Evolutionary conservation across 2,888 invertebrate species (phyloP).

Genomic region (Caenorhabditis panamensis): DNA sequence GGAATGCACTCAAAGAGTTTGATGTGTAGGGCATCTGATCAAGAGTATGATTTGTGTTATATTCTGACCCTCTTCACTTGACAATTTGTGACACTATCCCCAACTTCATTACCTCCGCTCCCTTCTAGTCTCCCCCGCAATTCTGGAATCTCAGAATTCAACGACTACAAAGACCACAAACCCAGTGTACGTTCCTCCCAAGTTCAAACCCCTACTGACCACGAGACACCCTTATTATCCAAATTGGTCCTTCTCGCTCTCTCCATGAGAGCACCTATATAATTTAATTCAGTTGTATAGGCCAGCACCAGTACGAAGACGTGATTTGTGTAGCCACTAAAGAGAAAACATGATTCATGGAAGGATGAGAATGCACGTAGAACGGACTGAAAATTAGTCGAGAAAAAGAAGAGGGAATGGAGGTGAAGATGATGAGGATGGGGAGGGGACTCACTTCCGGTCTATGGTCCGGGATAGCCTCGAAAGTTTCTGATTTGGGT

Average conservation of each 20-base stretch:
- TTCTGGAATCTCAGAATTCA: too few relatives aligned
- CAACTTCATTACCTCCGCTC: too few relatives aligned
- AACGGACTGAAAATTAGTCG: constrained; percentile 50
- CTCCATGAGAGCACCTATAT: constrained; percentile 18
- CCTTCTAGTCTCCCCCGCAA: too few relatives aligned
- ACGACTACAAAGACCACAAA: background rate
- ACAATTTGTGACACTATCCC: too few relatives aligned
- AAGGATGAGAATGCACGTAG: constrained; percentile 39
- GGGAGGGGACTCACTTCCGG: background rate
- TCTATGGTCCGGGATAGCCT: background rate
- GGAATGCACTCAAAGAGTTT: too few relatives aligned
- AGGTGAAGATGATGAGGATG: background rate
- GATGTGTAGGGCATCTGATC: too few relatives aligned
- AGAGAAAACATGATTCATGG: constrained; percentile 33
- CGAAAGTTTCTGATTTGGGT: background rate
- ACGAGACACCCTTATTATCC: constrained; percentile 31
- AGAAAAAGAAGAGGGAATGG: background rate
- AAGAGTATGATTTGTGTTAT: too few relatives aligned
- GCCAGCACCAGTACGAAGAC: too few relatives aligned
- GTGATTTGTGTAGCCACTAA: constrained; percentile 12
- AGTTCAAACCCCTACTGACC: background rate
- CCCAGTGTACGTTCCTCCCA: background rate
- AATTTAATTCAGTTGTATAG: constrained; percentile 42
- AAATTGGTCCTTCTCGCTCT: constrained; percentile 20
- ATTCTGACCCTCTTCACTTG: too few relatives aligned